A percentile compares a stretch with the other conserved stretches of the same genome.
phyloP scores from a whole-genome alignment of 1,140 invertebrate genomes.

The Drosophila eugracilis region DNA sequence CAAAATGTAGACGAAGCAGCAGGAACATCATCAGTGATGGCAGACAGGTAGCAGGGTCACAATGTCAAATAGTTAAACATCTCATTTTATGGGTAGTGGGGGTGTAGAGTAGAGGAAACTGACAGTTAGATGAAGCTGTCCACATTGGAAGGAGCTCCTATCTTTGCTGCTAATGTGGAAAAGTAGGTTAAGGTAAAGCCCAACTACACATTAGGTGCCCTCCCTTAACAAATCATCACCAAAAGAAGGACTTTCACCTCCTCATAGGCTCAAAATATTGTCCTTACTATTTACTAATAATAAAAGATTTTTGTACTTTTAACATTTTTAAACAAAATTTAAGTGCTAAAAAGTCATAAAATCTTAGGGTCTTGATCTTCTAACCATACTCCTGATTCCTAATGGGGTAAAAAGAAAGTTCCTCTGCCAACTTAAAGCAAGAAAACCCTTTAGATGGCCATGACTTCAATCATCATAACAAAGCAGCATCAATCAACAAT shows the following conservation, averaged over 20 bases:
- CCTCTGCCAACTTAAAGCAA: too few relatives aligned
- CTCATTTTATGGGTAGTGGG: slow-evolving; percentile 22
- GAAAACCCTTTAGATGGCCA: too few relatives aligned
- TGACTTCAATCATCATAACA: slow-evolving; percentile 5
- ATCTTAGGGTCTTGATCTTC: too few relatives aligned
- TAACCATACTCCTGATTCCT: too few relatives aligned
- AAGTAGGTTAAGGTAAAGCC: background rate
- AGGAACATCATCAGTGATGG: too few relatives aligned
- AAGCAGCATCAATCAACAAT: slow-evolving; percentile 1
- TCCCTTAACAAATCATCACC: background rate
- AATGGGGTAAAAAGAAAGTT: too few relatives aligned
- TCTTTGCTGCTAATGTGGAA: background rate
- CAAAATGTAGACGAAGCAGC: slow-evolving; percentile 40
- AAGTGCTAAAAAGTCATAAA: too few relatives aligned
- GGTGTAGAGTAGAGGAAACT: slow-evolving; percentile 5
- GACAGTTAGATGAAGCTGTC: slow-evolving; percentile 2
- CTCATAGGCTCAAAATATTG: too few relatives aligned
- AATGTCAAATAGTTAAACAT: slow-evolving; percentile 29
- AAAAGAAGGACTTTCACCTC: background rate
- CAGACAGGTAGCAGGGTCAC: slow-evolving; percentile 15
- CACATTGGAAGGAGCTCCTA: background rate
- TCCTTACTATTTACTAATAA: too few relatives aligned
- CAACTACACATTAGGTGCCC: background rate
- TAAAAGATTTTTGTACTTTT: too few relatives aligned
- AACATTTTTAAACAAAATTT: too few relatives aligned